phyloP scores from a whole-genome alignment of 1,140 invertebrate genomes.

The Lamellibrachia luymesi region DNA sequence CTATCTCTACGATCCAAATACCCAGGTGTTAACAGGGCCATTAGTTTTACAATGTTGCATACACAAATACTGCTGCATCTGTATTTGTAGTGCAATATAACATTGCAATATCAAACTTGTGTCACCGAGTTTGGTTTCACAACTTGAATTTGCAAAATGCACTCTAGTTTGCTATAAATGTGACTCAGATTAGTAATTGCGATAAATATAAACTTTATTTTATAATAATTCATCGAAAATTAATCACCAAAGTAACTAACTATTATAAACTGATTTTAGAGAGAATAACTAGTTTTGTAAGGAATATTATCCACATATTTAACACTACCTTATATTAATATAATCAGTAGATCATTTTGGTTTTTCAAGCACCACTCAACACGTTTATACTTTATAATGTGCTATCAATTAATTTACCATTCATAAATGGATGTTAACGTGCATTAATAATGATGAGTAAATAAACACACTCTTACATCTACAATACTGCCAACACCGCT shows the following conservation, averaged over 20 bases:
- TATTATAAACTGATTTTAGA: not conserved
- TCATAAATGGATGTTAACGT: not conserved
- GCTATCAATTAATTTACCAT: not conserved
- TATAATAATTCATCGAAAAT: too few relatives aligned
- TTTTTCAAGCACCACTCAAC: not conserved
- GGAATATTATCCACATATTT: not conserved
- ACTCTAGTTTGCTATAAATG: too few relatives aligned
- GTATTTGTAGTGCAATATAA: not conserved
- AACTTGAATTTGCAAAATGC: too few relatives aligned
- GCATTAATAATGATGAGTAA: too few relatives aligned
- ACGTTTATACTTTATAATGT: not conserved
- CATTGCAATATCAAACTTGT: not conserved
- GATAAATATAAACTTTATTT: not conserved
- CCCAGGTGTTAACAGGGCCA: not conserved
- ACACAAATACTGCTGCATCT: not conserved
- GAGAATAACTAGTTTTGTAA: not conserved
- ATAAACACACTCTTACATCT: not conserved
- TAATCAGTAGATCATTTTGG: not conserved
- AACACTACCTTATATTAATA: not conserved
- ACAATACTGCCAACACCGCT: not conserved
- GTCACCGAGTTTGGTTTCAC: not conserved
- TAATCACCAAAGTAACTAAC: not conserved
- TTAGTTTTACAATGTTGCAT: not conserved
- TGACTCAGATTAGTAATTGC: not conserved
- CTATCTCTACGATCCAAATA: not conserved